Evolutionary conservation across 2,888 invertebrate species (phyloP).

Genomic region (Amphimallon solstitiale): DNA sequence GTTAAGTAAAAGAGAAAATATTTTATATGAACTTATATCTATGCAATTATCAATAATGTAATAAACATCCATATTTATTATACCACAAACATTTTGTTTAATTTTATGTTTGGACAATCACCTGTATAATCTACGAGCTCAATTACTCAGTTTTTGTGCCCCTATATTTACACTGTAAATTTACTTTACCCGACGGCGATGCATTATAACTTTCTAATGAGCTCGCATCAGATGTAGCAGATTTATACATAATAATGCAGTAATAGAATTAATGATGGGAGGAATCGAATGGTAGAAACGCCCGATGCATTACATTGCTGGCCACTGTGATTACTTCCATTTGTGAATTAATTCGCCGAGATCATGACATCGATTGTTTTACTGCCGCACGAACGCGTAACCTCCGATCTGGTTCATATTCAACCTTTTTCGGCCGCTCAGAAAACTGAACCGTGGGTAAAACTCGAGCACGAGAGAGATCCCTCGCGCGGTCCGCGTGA

Average conservation of each 20-base stretch:
- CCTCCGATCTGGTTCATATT: neutral
- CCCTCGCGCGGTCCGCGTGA: neutral
- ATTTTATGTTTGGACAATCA: no score
- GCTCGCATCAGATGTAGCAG: neutral
- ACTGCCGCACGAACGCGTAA: neutral
- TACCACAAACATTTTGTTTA: no score
- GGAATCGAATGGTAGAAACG: neutral
- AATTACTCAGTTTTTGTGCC: no score
- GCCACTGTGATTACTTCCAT: neutral
- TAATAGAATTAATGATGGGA: slow-evolving; percentile 6
- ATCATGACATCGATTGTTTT: slow-evolving; percentile 8
- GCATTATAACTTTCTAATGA: neutral
- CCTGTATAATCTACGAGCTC: no score
- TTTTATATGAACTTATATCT: no score
- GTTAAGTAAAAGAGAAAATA: no score
- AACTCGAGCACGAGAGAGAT: neutral
- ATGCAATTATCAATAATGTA: no score
- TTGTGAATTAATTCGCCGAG: neutral
- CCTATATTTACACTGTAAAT: no score
- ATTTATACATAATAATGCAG: neutral
- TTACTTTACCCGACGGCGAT: no score
- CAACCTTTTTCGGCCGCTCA: neutral
- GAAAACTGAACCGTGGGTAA: slow-evolving; percentile 7
- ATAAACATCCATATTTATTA: no score
- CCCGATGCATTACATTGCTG: neutral